phyloP scores from a whole-genome alignment of 1,140 invertebrate genomes.

The Tribolium madens region DNA sequence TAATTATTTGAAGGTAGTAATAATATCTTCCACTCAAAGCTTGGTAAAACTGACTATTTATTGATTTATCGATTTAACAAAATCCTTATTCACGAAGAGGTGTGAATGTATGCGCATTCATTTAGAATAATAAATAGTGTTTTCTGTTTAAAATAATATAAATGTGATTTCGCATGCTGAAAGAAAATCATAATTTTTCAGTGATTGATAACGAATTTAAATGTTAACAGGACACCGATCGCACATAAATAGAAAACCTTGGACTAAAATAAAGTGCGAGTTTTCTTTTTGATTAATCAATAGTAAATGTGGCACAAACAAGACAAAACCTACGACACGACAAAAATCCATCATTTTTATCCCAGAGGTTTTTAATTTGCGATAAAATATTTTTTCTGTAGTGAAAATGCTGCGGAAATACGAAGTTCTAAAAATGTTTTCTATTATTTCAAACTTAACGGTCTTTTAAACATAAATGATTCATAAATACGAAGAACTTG shows the following conservation, averaged over 20 bases:
- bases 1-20: neutral
- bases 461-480: neutral
- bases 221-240: constrained; percentile 24
- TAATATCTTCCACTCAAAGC: neutral
- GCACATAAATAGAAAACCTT: constrained; percentile 20
- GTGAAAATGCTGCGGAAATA: neutral
- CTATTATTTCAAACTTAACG: neutral
- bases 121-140: constrained; percentile 11
- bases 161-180: constrained; percentile 6
- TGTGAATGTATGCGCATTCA: constrained; percentile 27
- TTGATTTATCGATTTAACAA: constrained; percentile 12
- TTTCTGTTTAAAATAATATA: constrained; percentile 14
- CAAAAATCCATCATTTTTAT: neutral
- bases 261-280: constrained; percentile 28
- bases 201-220: constrained; percentile 30
- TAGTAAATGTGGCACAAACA: neutral
- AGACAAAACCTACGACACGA: neutral
- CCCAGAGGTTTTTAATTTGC: neutral
- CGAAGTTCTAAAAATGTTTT: neutral
- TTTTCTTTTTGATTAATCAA: constrained; percentile 16
- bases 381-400: neutral
- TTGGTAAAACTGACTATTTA: neutral
- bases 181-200: constrained; percentile 31
- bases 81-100: neutral
- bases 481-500: neutral